Evolutionary conservation across 2,113 vertebrate species (phyloP), one percentile per base, ranked within the genome.

Genomic region (Rostratula benghalensis): DNA sequence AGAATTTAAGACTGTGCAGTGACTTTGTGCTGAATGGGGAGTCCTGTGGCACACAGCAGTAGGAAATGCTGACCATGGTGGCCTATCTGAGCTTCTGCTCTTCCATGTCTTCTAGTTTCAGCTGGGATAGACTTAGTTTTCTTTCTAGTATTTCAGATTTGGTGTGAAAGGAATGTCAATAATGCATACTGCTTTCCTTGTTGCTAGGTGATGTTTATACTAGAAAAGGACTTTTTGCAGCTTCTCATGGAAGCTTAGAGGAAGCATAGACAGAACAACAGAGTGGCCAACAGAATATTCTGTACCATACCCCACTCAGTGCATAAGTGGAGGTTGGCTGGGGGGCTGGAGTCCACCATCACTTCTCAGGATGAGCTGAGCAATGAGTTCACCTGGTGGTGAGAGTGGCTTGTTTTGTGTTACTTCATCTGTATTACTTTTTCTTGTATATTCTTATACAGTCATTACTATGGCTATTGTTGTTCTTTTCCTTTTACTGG

Each of bases 41-140:
- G 20, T 20, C 14, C 1, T 46, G 57, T 64, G 75, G 7, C 18
- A 22, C 27, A 30, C 8, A 4, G 16, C 33, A 16, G 21, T 50
- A 65, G 48, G 61, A 65, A 91, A 79, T 65, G 6, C 27, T 3
- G 5, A 27, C 27, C 2, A 0, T 68, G 46, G 31, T 0, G 4
- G 15, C 10, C 27, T n/a, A 10, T 39, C 65, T 85, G 85, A 90
- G 35, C 12, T 43, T 68, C 46, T 35, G 27, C 19, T 60, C 24
- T 69, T 86, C 41, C 7, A 9, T 31, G 41, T 65, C 28, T 65
- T 18, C 20, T 65, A 28, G 41, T 33, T 65, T 65, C 41, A 45
- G 63, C 30, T 45, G 41, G 13, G 30, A 31, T 31, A 45, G 28
- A 65, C 39, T 45, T 65, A 65, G 43, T 65, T 65, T 65, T 31